Conservation (phyloP, 1,140 invertebrate genomes). For the Hydropsyche tenuis region DNA sequence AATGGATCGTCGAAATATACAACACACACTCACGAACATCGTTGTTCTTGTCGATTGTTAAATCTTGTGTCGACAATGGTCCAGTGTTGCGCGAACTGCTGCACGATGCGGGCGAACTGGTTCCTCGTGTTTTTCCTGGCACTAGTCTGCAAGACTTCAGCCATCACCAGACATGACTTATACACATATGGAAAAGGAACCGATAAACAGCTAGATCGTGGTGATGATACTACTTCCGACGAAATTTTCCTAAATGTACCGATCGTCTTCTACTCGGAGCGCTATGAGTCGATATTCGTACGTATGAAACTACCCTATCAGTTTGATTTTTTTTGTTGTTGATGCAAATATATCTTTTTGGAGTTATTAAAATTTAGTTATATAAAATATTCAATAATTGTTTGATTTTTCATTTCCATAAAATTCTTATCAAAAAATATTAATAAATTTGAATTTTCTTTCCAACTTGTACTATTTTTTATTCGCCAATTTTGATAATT, state of each 20-base stretch:
- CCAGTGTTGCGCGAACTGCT: conserved; percentile 30
- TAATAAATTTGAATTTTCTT: too few species aligned
- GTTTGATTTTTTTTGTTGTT: too few species aligned
- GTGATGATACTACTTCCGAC: conserved; percentile 59
- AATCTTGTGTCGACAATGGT: not conserved
- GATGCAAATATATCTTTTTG: too few species aligned
- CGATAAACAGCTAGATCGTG: conserved; percentile 57
- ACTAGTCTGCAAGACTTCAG: conserved; percentile 52
- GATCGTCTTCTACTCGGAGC: conserved; percentile 74
- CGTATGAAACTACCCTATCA: conserved; percentile 60
- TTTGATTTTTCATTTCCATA: too few species aligned
- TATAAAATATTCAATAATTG: too few species aligned
- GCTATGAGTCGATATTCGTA: conserved; percentile 76
- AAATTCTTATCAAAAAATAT: too few species aligned
- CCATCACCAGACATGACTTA: conserved; percentile 49
- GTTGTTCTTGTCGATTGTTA: not conserved
- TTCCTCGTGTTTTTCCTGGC: conserved; percentile 51
- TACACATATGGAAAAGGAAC: conserved; percentile 56
- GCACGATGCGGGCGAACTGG: conserved; percentile 56
- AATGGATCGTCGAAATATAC: not conserved
- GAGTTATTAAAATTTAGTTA: too few species aligned
- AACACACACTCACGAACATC: not conserved
- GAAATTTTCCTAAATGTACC: conserved; percentile 64
- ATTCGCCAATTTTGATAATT: too few species aligned
- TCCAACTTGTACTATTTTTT: too few species aligned